Percentiles rank a stretch among this genome's conserved stretches.
phyloP scores from a whole-genome alignment of 1,140 invertebrate species.

The Rhagoletis pomonella region DNA sequence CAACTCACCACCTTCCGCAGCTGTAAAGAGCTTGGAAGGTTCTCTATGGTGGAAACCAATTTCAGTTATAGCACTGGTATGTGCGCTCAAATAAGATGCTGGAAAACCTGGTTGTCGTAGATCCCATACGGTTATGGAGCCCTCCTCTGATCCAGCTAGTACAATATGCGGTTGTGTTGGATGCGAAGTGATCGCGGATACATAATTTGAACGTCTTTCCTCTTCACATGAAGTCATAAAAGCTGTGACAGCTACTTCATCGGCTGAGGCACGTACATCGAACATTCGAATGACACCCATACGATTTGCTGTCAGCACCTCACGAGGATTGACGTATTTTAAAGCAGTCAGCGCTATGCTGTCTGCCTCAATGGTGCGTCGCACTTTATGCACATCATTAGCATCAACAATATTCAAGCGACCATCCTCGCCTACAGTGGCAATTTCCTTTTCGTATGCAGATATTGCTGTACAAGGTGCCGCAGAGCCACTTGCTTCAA shows the following conservation, averaged over 20 bases:
- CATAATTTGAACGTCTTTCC: slow-evolving; percentile 78
- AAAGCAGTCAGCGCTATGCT: slow-evolving; percentile 87
- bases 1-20: slow-evolving; percentile 85
- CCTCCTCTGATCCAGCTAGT: slow-evolving; percentile 88
- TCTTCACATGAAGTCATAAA: slow-evolving; percentile 82
- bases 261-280: slow-evolving; percentile 81
- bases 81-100: slow-evolving; percentile 86
- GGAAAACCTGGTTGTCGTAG: slow-evolving; percentile 87
- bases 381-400: slow-evolving; percentile 60
- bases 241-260: slow-evolving; percentile 78
- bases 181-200: slow-evolving; percentile 85
- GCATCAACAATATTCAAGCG: slow-evolving; percentile 64
- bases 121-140: slow-evolving; percentile 91
- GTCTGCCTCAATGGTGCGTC: slow-evolving; percentile 78
- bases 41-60: slow-evolving; percentile 88
- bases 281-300: slow-evolving; percentile 91
- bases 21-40: slow-evolving; percentile 88
- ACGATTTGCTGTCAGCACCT: slow-evolving; percentile 87
- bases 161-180: slow-evolving; percentile 88
- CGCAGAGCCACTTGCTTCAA: slow-evolving; percentile 75
- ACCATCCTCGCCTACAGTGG: slow-evolving; percentile 89
- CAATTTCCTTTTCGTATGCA: slow-evolving; percentile 82
- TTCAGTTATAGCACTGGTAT: slow-evolving; percentile 84
- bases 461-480: slow-evolving; percentile 82
- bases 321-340: slow-evolving; percentile 85